A percentile compares a stretch with the other conserved stretches of the same genome.
These are phyloP conservation scores for Podarcis lilfordi DNA, from an alignment of 2,797 vertebrate species.

Conservation along the genomic window DNA sequence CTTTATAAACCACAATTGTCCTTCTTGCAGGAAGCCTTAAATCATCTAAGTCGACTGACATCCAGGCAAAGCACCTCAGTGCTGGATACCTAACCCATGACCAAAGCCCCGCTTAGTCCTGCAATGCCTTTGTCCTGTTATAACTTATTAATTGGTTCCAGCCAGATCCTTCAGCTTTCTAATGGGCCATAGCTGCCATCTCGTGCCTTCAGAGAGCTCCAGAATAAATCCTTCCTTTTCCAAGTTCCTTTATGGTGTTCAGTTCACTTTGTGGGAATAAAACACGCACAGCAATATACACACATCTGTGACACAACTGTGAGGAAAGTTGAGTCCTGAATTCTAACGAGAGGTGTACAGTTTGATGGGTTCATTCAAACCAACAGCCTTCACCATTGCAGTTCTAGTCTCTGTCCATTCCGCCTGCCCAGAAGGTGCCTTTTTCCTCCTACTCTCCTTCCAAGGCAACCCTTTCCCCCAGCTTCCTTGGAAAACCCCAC, in stretches of 20 bases:
- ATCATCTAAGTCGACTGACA: constrained; percentile 27
- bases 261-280: background rate
- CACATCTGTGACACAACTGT: background rate
- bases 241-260: background rate
- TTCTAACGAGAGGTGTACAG: background rate
- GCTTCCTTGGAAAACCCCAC: too few species aligned
- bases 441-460: background rate
- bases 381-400: background rate
- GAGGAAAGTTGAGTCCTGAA: background rate
- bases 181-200: background rate
- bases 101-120: constrained; percentile 16
- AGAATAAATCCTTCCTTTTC: constrained; percentile 1
- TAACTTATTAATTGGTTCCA: constrained; percentile 40
- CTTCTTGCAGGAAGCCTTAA: constrained; percentile 33
- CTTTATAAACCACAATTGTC: constrained; percentile 34
- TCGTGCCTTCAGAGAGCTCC: background rate
- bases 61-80: constrained; percentile 20
- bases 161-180: background rate
- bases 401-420: background rate
- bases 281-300: background rate
- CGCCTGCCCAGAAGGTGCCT: too few species aligned
- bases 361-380: background rate
- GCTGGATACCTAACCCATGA: constrained; percentile 28
- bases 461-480: background rate
- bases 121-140: constrained; percentile 14